Conservation (phyloP, 2,113 vertebrate genomes). For the Regulus satrapa region DNA sequence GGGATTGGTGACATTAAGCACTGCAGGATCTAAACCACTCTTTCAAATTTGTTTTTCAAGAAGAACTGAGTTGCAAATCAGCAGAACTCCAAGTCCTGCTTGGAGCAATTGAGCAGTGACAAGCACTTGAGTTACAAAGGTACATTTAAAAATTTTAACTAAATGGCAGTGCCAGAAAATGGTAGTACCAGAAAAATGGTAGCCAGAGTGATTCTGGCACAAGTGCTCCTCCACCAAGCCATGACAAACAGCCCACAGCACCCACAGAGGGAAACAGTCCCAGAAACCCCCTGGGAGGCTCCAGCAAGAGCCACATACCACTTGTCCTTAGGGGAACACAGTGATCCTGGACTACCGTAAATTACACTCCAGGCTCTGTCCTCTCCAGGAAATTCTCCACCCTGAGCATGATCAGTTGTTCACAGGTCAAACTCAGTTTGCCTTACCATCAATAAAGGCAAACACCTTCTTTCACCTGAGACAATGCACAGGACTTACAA, state of each 20-base stretch:
- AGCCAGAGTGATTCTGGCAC: background rate
- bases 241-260: background rate
- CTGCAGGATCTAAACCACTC: background rate
- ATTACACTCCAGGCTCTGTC: background rate
- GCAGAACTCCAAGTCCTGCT: background rate
- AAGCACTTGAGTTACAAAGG: background rate
- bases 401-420: background rate
- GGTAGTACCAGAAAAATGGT: background rate
- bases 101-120: fast-evolving
- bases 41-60: background rate
- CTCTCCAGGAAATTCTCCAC: background rate
- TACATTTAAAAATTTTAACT: background rate
- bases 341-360: background rate
- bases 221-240: background rate
- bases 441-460: background rate
- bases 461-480: background rate
- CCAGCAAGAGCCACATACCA: background rate
- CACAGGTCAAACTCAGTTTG: background rate
- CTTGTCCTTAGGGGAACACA: background rate
- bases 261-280: background rate
- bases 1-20: fast-evolving
- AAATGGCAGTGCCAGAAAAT: background rate
- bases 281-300: fast-evolving
- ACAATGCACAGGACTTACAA: background rate
- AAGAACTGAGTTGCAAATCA: background rate